Evolutionary conservation across 2,113 vertebrate genomes (phyloP), one percentile per base, ranked within the genome.

Genomic region (Chiloscyllium plagiosum): DNA sequence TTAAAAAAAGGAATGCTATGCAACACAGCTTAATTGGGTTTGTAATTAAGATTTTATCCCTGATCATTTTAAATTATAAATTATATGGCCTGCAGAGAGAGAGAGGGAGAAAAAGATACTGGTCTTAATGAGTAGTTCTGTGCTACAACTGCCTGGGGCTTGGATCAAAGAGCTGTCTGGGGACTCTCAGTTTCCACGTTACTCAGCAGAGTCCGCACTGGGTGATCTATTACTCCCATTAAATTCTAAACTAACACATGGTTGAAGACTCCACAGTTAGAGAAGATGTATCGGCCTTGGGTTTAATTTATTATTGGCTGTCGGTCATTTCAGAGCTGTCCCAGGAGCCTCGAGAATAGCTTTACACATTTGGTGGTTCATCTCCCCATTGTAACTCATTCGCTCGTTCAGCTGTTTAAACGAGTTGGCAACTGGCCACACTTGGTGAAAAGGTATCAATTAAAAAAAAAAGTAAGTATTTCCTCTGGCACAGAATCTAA

Each of bases 61-160:
- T 37, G n/a, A 37, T 93, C 61, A 37, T 65, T 90, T 90, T 93
- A 93, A 93, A 93, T 66, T 37, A 33, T 90, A 93, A 93, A 66
- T 93, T 93, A 37, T 66, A 22, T 66, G 17, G 56, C 33, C 5
- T 66, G 89, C 20, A 66, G 15, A 93, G n/a, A 47, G n/a, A n/a
- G n/a, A n/a, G n/a, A 42, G 26, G 22, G 4, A 22, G 42, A 83
- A 42, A 19, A 83, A 6, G 80, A 83, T 42, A 19, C 29, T 19
- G 33, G 37, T 65, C 61, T 37, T 93, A 90, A 90, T 90, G 89
- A 93, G 89, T 22, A 37, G 56, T 66, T 66, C 89, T 37, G 33
- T n/a, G 61, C 22, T 66, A 66, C 61, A 92, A n/a, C 37, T 19
- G 33, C 17, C 42, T 4, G 20, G 80, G 37, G 80, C 12, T 61